Evolutionary conservation across 2,797 vertebrate species (phyloP), one percentile per base, ranked within the genome.

Genomic region (Gobio occitaniae): DNA sequence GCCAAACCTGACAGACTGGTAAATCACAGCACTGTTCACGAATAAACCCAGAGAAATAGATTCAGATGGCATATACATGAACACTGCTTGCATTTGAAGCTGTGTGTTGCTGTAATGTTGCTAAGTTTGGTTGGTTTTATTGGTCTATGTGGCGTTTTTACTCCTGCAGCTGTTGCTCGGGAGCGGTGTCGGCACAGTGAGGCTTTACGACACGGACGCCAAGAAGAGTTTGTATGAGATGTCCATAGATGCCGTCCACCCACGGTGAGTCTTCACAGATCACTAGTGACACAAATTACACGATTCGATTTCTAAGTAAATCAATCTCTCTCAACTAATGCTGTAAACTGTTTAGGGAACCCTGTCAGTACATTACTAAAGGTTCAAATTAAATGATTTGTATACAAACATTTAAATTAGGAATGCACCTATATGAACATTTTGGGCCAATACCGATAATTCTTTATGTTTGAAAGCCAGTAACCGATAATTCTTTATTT

Each of bases 211-310:
- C 87, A 99, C 98, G 0, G 97, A 99, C n/a, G 97, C 97, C 0
- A 99, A 99, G 95, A 99, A 99, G 94, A 99, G 97, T 87, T 96
- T 99, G 52, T 99, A 97, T 56, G 98, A 99, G 92, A 97, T 99
- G 93, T 95, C 91, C 87, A 98, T 99, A 66, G 96, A 97, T 1
- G 97, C 98, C 0, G 94, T 95, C 13, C 96, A 98, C 92, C 97
- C 97, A 80, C 95, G 98, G 98, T 99, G 92, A 90, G 69, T 29
- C 21, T 50, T 8, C 2, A 4, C n/a, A 36, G 59, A 63, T 63
- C 59, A 29, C 5, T 15, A 7, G 61, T 2, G 7, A 56, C 19
- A 19, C 52, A 56, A 0, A 56, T 56, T 17, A 5, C 50, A 52
- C 0, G 1, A 52, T 7, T 52, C 16, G 2, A 16, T 52, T 56